phyloP scores from a whole-genome alignment of 2,113 vertebrate genomes.

The Myrmecophaga tridactyla region DNA sequence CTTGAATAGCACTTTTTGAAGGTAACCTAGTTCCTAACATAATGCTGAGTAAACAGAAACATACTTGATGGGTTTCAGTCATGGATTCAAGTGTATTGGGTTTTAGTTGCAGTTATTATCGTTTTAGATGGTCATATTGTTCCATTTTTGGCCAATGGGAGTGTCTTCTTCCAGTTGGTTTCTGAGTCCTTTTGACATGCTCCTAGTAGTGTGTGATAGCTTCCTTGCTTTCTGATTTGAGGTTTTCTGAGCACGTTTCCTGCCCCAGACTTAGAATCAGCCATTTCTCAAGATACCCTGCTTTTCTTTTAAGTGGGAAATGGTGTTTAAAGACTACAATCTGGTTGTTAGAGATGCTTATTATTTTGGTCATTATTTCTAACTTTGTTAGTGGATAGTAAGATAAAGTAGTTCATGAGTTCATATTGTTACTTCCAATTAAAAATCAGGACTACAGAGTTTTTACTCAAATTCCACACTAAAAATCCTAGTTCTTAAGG shows the following conservation, averaged over 20 bases:
- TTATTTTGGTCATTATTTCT: background rate
- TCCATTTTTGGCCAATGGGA: background rate
- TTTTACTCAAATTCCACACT: background rate
- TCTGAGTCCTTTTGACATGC: background rate
- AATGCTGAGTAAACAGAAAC: background rate
- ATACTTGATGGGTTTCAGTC: background rate
- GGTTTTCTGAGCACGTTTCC: background rate
- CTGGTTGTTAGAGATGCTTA: background rate
- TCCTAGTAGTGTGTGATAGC: background rate
- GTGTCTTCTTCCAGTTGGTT: background rate
- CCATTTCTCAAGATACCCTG: background rate
- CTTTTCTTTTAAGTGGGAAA: constrained; percentile 5
- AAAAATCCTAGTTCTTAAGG: background rate
- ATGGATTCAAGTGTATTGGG: background rate
- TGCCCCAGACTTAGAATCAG: background rate
- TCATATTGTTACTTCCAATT: background rate
- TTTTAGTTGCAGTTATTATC: background rate
- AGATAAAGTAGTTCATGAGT: background rate
- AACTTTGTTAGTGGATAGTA: background rate
- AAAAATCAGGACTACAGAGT: background rate
- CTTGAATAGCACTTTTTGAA: background rate
- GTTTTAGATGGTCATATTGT: background rate
- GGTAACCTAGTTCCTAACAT: background rate
- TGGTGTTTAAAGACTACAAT: background rate
- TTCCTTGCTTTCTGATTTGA: background rate